A percentile compares a stretch with the other conserved stretches of the same genome.
Evolutionary conservation across 2,113 vertebrate species (phyloP).

Genomic region (Mystacornis crossleyi): DNA sequence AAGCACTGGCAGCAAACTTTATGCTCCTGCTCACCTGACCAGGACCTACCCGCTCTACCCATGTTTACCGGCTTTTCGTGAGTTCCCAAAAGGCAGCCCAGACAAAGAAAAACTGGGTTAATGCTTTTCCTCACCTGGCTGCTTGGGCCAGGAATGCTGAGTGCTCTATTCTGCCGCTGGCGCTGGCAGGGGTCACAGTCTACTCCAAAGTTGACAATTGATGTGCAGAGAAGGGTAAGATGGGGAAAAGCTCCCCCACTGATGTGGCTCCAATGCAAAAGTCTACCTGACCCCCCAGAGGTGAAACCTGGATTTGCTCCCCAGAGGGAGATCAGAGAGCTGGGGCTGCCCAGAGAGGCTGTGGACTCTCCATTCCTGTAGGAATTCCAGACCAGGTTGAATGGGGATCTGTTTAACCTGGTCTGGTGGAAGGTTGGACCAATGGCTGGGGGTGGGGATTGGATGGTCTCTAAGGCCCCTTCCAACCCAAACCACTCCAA

Average conservation of each 20-base stretch:
- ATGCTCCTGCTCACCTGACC: not conserved
- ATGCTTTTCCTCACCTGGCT: not conserved
- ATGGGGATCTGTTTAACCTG: too few relatives aligned
- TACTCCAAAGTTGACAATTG: not conserved
- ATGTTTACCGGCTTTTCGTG: rapidly evolving
- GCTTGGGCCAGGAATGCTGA: not conserved
- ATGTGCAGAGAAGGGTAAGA: not conserved
- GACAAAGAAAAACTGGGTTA: not conserved
- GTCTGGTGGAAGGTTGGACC: not conserved
- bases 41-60: not conserved
- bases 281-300: not conserved
- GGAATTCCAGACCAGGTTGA: not conserved
- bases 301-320: not conserved
- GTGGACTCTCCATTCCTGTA: not conserved
- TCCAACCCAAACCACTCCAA: not conserved
- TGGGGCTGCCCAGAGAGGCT: not conserved
- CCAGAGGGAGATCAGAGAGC: not conserved
- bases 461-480: not conserved
- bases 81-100: not conserved
- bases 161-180: not conserved
- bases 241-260: rapidly evolving
- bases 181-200: not conserved
- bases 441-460: not conserved
- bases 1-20: not conserved
- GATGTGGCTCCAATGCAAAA: not conserved